phyloP scores from a whole-genome alignment of 2,888 invertebrate species.

The Himalopsyche japonica region DNA sequence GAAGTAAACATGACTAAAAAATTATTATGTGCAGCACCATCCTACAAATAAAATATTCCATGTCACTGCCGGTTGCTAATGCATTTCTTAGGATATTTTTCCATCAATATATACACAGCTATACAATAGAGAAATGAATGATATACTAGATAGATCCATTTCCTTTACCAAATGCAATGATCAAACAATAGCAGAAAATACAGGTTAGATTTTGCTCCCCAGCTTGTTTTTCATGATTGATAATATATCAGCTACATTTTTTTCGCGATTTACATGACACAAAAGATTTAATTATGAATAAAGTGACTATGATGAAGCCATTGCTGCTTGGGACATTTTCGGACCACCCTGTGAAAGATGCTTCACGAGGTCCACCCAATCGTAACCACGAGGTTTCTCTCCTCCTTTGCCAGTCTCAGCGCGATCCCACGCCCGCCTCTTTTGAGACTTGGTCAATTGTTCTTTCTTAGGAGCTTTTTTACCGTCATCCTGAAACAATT shows the following conservation, averaged over 20 bases:
- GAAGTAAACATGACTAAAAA: too few species aligned
- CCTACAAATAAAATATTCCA: too few species aligned
- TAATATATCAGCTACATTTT: slow-evolving; percentile 19
- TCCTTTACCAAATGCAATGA: too few species aligned
- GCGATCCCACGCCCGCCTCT: slow-evolving; percentile 84
- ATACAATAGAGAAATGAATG: too few species aligned
- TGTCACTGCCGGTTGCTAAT: too few species aligned
- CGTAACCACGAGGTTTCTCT: slow-evolving; percentile 85
- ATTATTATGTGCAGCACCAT: too few species aligned
- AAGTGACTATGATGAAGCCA: slow-evolving; percentile 51
- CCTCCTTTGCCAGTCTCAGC: slow-evolving; percentile 75
- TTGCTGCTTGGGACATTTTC: not conserved
- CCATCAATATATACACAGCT: too few species aligned
- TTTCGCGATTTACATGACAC: slow-evolving; percentile 39
- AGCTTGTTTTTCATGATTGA: slow-evolving; percentile 23
- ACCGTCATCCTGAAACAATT: slow-evolving; percentile 46
- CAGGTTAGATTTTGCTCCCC: too few species aligned
- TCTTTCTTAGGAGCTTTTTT: slow-evolving; percentile 75
- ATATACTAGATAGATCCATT: too few species aligned
- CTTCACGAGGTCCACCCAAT: slow-evolving; percentile 96
- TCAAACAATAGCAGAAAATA: too few species aligned
- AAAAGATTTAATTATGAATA: slow-evolving; percentile 42
- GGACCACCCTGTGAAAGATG: slow-evolving; percentile 80
- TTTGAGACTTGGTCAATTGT: slow-evolving; percentile 89
- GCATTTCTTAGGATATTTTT: too few species aligned